Evolutionary conservation across 2,113 vertebrate genomes (phyloP), one percentile per base, ranked within the genome.

Genomic region (Glaucomys volans): DNA sequence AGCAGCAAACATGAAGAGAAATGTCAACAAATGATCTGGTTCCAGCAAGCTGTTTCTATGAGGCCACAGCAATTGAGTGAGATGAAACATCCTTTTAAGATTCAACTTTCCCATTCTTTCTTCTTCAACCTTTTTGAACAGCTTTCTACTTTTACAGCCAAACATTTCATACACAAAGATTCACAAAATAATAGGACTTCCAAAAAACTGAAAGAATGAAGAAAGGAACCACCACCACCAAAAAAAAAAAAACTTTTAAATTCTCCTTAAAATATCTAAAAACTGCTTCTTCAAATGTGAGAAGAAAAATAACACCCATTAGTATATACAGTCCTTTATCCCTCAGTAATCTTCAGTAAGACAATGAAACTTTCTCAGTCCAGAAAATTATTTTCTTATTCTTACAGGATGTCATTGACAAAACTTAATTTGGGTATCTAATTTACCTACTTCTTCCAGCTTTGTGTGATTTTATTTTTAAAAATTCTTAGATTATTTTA

Each of bases 111-210:
- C 47, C 28, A 74, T 7, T 9, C 8, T 92, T 96, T 44, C 54
- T 77, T 66, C 40, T 40, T 75, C n/a, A 85, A 47, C 1, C 24
- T 75, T 87, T 86, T 85, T 71, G 17, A 87, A 94, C 74, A 18
- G 28, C 47, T 67, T 95, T 66, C 67, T 91, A 24, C 54, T 88
- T 94, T 96, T 89, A 83, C 40, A 91, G 93, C 13, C 59, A 95
- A 91, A 40, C 1, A 81, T 94, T 92, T 95, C 62, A 97, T 76
- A 83, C 7, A 32, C 13, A 50, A 44, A 76, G 12, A 64, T 94
- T 91, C 52, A 91, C 11, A 54, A 95, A 89, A 74, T 87, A 92
- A 86, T 22, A 83, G 64, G 8, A 82, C 40, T 93, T 95, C 26
- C 40, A 67, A 82, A 97, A 95, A 94, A 47, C 24, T 71, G 26